Evolutionary conservation across 2,888 invertebrate genomes (phyloP), one percentile per base, ranked within the genome.

Genomic region (Eucera pruinosa): DNA sequence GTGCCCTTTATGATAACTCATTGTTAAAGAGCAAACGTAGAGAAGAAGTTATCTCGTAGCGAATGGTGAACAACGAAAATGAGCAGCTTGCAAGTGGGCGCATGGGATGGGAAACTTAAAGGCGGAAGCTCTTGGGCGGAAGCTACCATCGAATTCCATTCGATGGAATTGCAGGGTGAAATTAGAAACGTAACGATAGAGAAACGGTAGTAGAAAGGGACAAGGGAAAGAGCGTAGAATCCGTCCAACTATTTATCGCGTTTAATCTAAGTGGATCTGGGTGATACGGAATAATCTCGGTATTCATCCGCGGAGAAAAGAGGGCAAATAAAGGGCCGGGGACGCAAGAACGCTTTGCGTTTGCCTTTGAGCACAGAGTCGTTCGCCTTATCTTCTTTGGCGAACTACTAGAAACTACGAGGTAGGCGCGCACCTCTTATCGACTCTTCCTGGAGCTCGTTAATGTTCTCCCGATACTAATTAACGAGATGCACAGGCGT

Each of bases 391-490:
- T 82, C 80, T 80, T 6, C 15, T 39, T 41, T 39, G 70, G 74
- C 72, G 68, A 80, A 78, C 81, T 81, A 75, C 55, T 80, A 82
- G 77, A 79, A 84, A 80, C 65, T 67, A 77, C 64, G 60, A 78
- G 81, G 66, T 72, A 79, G 80, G 80, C 68, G 57, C 50, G 64
- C 50, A 9, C 52, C 71, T 67, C 72, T 83, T 84, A 84, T 83
- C 84, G 81, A 50, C 76, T n/a, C n/a, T 84, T 84, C 84, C 79
- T 72, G 73, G 73, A 84, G 70, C 77, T 84, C 73, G 82, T 84
- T 84, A 84, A 84, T 84, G 80, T 78, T 30, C 65, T 45, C 54
- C 47, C 71, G 69, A 82, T 84, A 82, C 80, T 80, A 84, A 84
- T 84, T 84, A 84, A 82, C 71, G 76, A 76, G 80, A 82, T 55